Evolutionary conservation across 2,113 vertebrate species (phyloP), one percentile per base, ranked within the genome.

Genomic region (Corvus moneduloides): DNA sequence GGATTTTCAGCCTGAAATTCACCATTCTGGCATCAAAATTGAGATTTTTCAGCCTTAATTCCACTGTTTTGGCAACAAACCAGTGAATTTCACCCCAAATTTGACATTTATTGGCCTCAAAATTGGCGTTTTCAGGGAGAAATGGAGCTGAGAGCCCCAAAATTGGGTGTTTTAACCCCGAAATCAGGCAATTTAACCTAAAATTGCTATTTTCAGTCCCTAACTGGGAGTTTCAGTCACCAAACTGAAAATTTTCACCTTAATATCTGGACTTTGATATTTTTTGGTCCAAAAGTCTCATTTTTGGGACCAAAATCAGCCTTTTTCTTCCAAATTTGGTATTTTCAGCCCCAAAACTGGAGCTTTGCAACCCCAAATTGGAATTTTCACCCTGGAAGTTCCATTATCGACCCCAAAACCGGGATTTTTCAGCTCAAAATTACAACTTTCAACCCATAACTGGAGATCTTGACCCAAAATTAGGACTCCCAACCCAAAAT

Each of bases 311-410:
- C 23, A 21, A 44, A 27, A 1, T 19, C 12, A 10, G 9, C 6
- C 5, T 19, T 26, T 55, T 55, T 19, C 33, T 54, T 24, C 49
- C 30, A 44, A 56, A 44, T 44, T 26, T 12, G 32, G 13, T 7
- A 12, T n/a, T 44, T 73, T 27, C 13, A 27, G 7, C 23, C 23
- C 39, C 30, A n/a, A n/a, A 56, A n/a, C 8, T 11, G 17, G 32
- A 44, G 4, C 0, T n/a, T 44, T 44, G 7, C 32, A 20, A 11
- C 9, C 13, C 17, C 5, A 16, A 56, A 27, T 21, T n/a, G 30
- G 23, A n/a, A 27, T 44, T 44, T 44, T 27, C 32, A 18, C 18
- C 32, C 52, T 12, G 17, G 7, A 27, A 44, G 1, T 44, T 56
- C 32, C 4, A 44, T 27, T 7, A 21, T 11, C 4, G 6, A 33